Evolutionary conservation across 1,140 invertebrate species (phyloP).

Genomic region (Apis cerana): DNA sequence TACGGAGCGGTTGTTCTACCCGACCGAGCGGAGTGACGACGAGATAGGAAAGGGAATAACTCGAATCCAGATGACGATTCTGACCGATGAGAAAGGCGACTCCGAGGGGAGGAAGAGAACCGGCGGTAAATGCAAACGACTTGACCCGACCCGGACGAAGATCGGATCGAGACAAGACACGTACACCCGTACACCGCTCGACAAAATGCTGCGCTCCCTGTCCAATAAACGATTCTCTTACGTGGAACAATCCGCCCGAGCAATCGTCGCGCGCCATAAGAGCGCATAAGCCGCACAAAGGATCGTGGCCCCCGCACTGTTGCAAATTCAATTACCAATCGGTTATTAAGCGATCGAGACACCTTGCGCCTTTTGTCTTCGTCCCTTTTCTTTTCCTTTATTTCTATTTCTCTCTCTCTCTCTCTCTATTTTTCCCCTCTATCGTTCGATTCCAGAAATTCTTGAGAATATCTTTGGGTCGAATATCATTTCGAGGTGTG

Average conservation of each 20-base stretch:
- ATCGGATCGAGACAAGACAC: constrained; percentile 48
- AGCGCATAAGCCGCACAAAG: constrained; percentile 42
- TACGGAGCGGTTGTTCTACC: neutral
- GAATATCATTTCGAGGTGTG: too few relatives aligned
- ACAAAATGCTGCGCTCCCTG: too few relatives aligned
- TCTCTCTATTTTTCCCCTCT: neutral
- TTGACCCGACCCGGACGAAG: constrained; percentile 40
- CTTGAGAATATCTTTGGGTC: too few relatives aligned
- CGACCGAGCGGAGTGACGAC: too few relatives aligned
- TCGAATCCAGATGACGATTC: constrained; percentile 20
- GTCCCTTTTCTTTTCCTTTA: neutral
- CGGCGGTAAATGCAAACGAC: constrained; percentile 54
- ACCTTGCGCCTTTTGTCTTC: neutral
- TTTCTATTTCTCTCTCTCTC: neutral
- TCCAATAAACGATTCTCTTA: neutral
- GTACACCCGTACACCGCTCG: constrained; percentile 11
- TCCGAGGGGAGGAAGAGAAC: neutral
- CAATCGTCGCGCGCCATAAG: neutral
- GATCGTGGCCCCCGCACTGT: constrained; percentile 22
- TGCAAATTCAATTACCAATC: constrained; percentile 51
- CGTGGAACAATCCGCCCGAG: neutral
- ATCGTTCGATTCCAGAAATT: too few relatives aligned
- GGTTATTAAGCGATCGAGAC: constrained; percentile 35
- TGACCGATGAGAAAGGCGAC: constrained; percentile 11
- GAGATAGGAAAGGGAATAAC: neutral